Evolutionary conservation across 2,888 invertebrate species (phyloP), one percentile per base, ranked within the genome.

Genomic region (Eupsilia transversa): DNA sequence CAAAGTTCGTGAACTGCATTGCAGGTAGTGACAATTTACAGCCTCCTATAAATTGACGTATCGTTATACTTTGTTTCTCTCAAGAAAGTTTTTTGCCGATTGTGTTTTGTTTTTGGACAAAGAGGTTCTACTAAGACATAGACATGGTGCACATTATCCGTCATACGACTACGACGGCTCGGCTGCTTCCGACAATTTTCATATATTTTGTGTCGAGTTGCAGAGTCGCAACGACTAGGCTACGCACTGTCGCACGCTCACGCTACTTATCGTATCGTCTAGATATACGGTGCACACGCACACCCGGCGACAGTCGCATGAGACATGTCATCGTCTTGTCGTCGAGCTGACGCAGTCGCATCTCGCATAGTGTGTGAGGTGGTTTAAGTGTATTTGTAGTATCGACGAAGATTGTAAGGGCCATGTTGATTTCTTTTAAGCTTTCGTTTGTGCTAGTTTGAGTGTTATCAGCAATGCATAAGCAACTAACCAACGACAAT

Each of bases 1-100:
- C 80, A 76, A 84, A 84, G 80, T 82, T 72, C 49, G 7, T 27
- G 61, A 72, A 70, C 74, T 79, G 69, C 74, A 83, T 35, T 84
- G 65, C 41, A 70, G 38, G 68, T 72, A 70, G 66, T 75, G 72
- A 70, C 69, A 79, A 56, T 75, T 75, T 67, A 46, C 6, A 30
- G 52, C 0, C 23, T 68, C 72, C 57, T 74, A 59, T 68, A 52
- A 38, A 41, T n/a, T 66, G 84, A 65, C 66, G 20, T 61, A 14
- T 59, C 20, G 20, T 64, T 57, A n/a, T n/a, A 64, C 27, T 46
- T 68, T n/a, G 65, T 65, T 56, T 23, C n/a, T 35, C 23, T 76
- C 14, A 9, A 30, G 14, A 30, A 30, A 30, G 38, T 27, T 57
- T 61, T 33, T 77, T 77, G 56, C 17, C 63, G 17, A 35, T 9